These are phyloP conservation scores for Labeo calbasu DNA, from an alignment of 2,797 vertebrate genomes.

Conservation along the genomic window DNA sequence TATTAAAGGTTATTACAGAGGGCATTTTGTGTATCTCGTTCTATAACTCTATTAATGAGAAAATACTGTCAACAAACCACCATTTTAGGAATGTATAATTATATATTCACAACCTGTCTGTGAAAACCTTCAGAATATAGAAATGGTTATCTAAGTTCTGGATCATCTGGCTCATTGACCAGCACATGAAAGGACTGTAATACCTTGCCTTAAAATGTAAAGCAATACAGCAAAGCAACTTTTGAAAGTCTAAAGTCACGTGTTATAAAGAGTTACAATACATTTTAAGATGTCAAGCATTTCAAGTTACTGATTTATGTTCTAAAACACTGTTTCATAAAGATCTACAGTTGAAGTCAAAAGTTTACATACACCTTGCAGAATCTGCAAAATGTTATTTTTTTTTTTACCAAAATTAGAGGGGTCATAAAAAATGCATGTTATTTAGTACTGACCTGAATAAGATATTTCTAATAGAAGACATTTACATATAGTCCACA, in stretches of 20 bases:
- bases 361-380: too few species aligned
- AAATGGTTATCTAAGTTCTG: too few species aligned
- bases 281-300: neutral
- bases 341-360: too few species aligned
- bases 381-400: too few species aligned
- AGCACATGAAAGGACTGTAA: neutral
- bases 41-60: too few species aligned
- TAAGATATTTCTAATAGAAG: too few species aligned
- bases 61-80: neutral
- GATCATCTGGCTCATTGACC: too few species aligned
- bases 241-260: neutral
- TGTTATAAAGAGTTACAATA: neutral
- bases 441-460: too few species aligned
- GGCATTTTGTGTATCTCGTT: neutral
- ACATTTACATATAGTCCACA: too few species aligned
- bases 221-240: neutral
- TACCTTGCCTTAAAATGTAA: neutral
- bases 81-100: neutral
- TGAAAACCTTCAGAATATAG: neutral
- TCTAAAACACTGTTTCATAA: neutral
- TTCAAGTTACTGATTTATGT: neutral
- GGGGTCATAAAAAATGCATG: too few species aligned
- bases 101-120: neutral
- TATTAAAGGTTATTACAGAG: neutral
- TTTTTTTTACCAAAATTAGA: too few species aligned